Percentiles rank a stretch among this genome's conserved stretches.
Conservation (phyloP, 2,113 vertebrate genomes). For the Mugil cephalus region DNA sequence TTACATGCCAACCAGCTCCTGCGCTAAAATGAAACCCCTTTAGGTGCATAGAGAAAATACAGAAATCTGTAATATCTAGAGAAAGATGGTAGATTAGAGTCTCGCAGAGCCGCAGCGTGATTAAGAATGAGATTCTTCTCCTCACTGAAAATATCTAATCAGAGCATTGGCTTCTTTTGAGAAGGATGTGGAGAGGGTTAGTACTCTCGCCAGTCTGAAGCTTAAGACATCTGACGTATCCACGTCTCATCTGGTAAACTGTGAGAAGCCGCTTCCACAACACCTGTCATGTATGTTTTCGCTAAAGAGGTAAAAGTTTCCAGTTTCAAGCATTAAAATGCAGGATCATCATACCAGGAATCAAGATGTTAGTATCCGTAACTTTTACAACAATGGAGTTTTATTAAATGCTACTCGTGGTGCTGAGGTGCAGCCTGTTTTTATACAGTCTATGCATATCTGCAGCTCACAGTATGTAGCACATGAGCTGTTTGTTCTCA, state of each 20-base stretch:
- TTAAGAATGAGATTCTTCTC: not conserved
- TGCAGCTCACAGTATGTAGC: no score
- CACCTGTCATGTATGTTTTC: slow-evolving; percentile 31
- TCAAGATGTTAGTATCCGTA: slow-evolving; percentile 30
- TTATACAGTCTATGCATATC: no score
- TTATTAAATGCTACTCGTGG: no score
- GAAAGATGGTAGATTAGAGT: not conserved
- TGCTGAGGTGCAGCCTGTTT: no score
- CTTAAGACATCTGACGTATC: slow-evolving; percentile 40
- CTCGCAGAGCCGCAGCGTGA: not conserved
- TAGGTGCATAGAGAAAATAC: not conserved
- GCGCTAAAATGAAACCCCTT: not conserved
- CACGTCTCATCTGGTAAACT: slow-evolving; percentile 31
- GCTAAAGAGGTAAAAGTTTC: not conserved
- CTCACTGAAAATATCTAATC: slow-evolving; percentile 28
- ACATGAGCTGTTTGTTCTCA: no score
- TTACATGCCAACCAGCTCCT: not conserved
- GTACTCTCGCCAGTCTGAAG: slow-evolving; percentile 19
- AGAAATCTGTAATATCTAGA: not conserved
- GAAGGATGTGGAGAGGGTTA: slow-evolving; percentile 15
- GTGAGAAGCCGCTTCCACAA: slow-evolving; percentile 30
- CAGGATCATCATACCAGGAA: slow-evolving; percentile 22
- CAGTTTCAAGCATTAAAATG: slow-evolving; percentile 24
- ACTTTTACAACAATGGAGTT: slow-evolving; percentile 29
- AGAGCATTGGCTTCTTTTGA: slow-evolving; percentile 13